phyloP scores from a whole-genome alignment of 2,888 invertebrate species.

The Nudaria mundana region DNA sequence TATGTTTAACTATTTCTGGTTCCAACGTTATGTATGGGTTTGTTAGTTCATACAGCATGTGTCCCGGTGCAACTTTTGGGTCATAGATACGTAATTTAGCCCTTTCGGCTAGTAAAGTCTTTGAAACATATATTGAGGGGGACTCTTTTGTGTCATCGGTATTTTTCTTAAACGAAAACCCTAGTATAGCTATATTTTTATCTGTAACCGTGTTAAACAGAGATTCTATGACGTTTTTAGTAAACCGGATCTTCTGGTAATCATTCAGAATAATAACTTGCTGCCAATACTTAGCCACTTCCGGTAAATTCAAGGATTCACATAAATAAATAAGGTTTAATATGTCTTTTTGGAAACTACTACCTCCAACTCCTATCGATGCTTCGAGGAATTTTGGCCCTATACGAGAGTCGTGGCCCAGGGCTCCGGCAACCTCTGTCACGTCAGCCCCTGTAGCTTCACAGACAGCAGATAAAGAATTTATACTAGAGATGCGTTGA shows the following conservation, averaged over 20 bases:
- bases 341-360: conserved; percentile 99
- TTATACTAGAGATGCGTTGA: conserved; percentile 98
- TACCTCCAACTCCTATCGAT: conserved; percentile 98
- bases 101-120: conserved; percentile 96
- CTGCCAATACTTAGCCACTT: conserved; percentile 99
- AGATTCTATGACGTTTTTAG: conserved; percentile 93
- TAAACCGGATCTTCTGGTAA: conserved; percentile 96
- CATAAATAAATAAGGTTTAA: conserved; percentile 98
- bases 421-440: conserved; percentile 96
- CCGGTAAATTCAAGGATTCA: conserved; percentile 96
- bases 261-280: conserved; percentile 98
- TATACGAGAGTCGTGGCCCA: conserved; percentile 96
- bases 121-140: conserved; percentile 96
- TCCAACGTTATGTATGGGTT: conserved; percentile 86
- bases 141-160: conserved; percentile 99
- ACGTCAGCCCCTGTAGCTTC: conserved; percentile 99
- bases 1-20: conserved; percentile 84
- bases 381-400: conserved; percentile 98
- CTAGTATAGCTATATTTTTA: conserved; percentile 96
- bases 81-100: conserved; percentile 97
- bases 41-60: conserved; percentile 90
- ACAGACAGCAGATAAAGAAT: conserved; percentile 98
- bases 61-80: conserved; percentile 93
- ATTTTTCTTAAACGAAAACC: conserved; percentile 99
- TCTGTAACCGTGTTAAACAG: conserved; percentile 98